Conservation (phyloP, 2,797 vertebrate species). For the Melanotaenia nigrans region DNA sequence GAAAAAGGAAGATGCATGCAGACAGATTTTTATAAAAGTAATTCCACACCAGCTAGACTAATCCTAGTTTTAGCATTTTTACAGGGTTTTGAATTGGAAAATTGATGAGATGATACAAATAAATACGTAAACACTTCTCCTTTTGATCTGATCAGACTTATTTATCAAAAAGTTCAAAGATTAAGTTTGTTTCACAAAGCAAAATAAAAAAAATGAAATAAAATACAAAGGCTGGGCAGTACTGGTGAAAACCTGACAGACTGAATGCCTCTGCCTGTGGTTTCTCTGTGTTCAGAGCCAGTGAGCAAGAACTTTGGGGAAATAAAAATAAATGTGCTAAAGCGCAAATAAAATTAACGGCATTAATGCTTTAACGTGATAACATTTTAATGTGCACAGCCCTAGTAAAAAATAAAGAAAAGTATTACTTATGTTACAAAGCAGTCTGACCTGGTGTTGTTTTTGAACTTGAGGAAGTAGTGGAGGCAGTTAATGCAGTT, state of each 20-base stretch:
- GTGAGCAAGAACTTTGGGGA: too few relatives aligned
- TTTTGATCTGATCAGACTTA: background rate
- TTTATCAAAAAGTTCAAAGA: background rate
- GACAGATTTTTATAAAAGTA: background rate
- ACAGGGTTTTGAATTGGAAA: background rate
- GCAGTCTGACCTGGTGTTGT: constrained; percentile 91
- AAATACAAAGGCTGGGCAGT: background rate
- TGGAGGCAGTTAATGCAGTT: constrained; percentile 97
- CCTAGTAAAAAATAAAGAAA: background rate
- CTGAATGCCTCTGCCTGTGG: too few relatives aligned
- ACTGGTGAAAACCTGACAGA: background rate
- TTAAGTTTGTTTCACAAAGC: constrained; percentile 1
- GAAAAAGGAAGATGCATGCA: background rate
- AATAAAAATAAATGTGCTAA: too few relatives aligned
- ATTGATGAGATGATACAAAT: background rate
- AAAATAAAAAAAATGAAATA: background rate
- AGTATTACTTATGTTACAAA: too few relatives aligned
- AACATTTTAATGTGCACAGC: too few relatives aligned
- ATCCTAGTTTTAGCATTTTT: background rate
- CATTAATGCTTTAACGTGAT: too few relatives aligned
- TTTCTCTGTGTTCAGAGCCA: too few relatives aligned
- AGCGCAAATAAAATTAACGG: too few relatives aligned
- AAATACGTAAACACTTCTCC: background rate
- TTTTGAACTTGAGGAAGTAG: constrained; percentile 98
- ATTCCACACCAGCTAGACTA: background rate